Conservation (phyloP, 2,888 invertebrate genomes). For the Yponomeuta cagnagella region DNA sequence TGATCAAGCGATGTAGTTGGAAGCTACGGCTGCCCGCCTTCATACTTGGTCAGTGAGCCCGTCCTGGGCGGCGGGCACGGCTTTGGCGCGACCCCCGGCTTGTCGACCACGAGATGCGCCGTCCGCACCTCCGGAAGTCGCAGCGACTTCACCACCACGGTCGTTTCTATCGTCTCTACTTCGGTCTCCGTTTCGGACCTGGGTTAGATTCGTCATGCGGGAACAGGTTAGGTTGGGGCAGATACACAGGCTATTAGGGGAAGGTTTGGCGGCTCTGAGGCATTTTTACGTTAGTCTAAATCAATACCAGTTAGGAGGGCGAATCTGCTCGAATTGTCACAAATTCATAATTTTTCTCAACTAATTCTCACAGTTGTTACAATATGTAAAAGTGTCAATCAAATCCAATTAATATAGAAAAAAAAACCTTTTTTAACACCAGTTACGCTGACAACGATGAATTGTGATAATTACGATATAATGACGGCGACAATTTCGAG, state of each 20-base stretch:
- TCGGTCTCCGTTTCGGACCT: slow-evolving; percentile 55
- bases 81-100: slow-evolving; percentile 26
- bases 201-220: slow-evolving; percentile 51
- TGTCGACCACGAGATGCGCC: slow-evolving; percentile 44
- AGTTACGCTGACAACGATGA: too few species aligned
- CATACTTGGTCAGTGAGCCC: slow-evolving; percentile 54
- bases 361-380: too few species aligned
- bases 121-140: slow-evolving; percentile 57
- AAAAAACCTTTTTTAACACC: too few species aligned
- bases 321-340: too few species aligned
- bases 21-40: slow-evolving; percentile 33
- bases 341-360: too few species aligned
- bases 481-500: too few species aligned
- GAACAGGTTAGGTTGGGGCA: slow-evolving; percentile 20
- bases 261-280: too few species aligned
- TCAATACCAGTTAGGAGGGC: too few species aligned
- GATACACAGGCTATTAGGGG: neutral
- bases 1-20: slow-evolving; percentile 24
- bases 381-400: too few species aligned
- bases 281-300: too few species aligned
- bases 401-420: too few species aligned
- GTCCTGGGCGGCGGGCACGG: slow-evolving; percentile 62
- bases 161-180: slow-evolving; percentile 58
- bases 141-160: slow-evolving; percentile 52
- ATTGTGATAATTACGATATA: too few species aligned